Evolutionary conservation across 92 coral and sea anemone genomes (phyloP).

Genomic region (Phenganax stokvisi): DNA sequence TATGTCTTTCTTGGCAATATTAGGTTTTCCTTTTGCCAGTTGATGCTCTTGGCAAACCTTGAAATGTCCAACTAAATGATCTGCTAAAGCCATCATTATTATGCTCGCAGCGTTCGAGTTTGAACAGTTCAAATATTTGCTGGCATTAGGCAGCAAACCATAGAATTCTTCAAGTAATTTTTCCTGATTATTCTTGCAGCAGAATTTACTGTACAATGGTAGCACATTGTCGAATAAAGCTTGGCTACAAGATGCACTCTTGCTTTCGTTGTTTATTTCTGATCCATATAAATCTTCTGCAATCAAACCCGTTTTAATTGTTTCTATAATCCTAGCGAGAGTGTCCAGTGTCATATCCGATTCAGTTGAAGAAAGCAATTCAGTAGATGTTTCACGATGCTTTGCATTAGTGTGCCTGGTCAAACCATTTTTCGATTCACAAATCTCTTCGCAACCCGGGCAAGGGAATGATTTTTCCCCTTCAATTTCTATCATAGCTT

Average conservation of each 20-base stretch:
- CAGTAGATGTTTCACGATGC: not conserved
- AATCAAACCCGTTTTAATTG: not conserved
- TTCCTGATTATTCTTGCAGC: not conserved
- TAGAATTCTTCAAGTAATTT: not conserved
- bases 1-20: not conserved
- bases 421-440: not conserved
- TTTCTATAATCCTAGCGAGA: not conserved
- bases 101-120: not conserved
- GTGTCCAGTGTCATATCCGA: not conserved
- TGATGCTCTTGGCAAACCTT: not conserved
- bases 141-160: not conserved
- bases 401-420: conserved; percentile 1
- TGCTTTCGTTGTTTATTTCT: not conserved
- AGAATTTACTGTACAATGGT: not conserved
- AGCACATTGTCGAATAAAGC: not conserved
- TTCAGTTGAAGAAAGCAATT: too few species aligned
- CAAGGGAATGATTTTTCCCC: conserved; percentile 5
- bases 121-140: not conserved
- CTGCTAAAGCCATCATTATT: not conserved
- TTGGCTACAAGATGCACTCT: not conserved
- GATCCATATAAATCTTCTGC: not conserved
- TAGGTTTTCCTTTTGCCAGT: not conserved
- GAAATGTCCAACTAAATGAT: not conserved
- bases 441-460: not conserved
- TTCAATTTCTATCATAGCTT: not conserved